Conservation (phyloP, 2,113 vertebrate genomes). For the Myrmecobius fasciatus region DNA sequence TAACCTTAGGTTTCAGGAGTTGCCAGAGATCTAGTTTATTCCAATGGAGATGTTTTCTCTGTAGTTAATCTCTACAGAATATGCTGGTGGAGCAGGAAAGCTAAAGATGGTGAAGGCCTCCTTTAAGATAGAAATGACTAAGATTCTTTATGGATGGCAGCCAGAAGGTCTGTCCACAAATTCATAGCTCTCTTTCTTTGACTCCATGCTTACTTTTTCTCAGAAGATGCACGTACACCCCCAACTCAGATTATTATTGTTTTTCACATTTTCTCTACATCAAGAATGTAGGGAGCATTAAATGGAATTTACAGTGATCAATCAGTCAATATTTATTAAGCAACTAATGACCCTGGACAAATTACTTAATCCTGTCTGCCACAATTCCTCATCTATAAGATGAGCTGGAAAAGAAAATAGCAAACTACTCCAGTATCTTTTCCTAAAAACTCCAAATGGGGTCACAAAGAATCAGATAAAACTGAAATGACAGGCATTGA, state of each 20-base stretch:
- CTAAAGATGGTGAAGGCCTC: background rate
- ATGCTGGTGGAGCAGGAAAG: background rate
- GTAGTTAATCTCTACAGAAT: background rate
- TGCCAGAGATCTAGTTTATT: background rate
- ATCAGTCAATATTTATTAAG: background rate
- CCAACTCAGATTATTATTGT: background rate
- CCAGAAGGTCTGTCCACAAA: background rate
- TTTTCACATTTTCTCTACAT: background rate
- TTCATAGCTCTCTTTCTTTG: background rate
- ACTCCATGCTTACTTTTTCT: background rate
- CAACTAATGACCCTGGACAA: background rate
- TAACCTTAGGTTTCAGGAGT: background rate
- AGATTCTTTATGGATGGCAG: background rate
- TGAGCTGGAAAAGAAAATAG: background rate
- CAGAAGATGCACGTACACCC: background rate
- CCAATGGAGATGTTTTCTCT: background rate
- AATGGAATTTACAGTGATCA: background rate
- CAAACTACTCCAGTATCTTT: background rate
- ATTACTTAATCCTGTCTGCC: background rate
- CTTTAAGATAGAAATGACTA: background rate
- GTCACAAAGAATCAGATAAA: background rate
- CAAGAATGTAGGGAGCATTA: background rate
- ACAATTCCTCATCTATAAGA: background rate
- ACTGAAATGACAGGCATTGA: background rate
- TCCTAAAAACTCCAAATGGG: background rate